Conservation (phyloP, 2,797 vertebrate species). For the Psittacula derbiana region DNA sequence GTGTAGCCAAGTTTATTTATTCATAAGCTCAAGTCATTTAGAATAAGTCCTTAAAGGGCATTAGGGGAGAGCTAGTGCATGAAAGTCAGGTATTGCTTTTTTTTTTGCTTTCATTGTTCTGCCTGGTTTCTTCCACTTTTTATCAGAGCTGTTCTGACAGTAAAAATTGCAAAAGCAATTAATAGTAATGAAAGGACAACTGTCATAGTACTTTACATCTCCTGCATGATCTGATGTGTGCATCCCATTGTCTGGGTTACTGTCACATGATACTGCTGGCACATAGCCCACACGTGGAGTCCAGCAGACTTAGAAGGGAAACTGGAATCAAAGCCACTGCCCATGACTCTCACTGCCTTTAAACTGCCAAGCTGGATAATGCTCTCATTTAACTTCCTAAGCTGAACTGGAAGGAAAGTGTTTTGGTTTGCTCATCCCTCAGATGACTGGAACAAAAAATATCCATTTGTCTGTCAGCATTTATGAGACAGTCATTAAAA, state of each 20-base stretch:
- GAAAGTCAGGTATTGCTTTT: not conserved
- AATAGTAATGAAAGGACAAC: not conserved
- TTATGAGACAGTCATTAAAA: not conserved
- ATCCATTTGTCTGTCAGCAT: not conserved
- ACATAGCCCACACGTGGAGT: accelerated
- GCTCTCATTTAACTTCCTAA: not conserved
- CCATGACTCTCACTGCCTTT: not conserved
- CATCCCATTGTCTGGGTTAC: not conserved
- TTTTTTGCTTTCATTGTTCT: not conserved
- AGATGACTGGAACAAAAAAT: not conserved
- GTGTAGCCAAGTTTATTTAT: not conserved
- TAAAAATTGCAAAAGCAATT: not conserved
- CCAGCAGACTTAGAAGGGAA: not conserved
- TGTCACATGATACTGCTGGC: accelerated
- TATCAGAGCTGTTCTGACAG: not conserved
- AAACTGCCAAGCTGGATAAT: not conserved
- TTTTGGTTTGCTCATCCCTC: not conserved
- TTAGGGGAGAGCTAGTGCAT: not conserved
- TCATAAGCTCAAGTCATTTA: not conserved
- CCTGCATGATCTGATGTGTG: not conserved
- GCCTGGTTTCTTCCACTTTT: not conserved
- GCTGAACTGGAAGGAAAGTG: not conserved
- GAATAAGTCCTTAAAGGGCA: not conserved
- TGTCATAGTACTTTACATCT: not conserved
- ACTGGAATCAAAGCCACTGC: not conserved